Evolutionary conservation across 2,888 invertebrate genomes (phyloP), one percentile per base, ranked within the genome.

Genomic region (Cryptus viduatorius): DNA sequence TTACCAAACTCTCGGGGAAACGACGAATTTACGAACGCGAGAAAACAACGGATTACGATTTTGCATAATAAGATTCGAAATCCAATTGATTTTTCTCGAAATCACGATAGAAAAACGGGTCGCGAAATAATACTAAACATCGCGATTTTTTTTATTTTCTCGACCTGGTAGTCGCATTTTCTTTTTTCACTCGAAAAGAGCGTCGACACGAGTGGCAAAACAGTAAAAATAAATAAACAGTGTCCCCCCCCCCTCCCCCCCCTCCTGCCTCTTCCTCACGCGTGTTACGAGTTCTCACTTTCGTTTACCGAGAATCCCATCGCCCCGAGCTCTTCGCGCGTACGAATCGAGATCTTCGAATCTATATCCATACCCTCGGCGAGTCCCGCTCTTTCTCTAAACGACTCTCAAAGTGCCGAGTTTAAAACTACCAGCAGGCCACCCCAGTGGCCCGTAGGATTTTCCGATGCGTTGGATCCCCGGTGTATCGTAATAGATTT

Each of bases 401-500:
- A 29, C 16, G 31, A 8, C 37, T 53, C 19, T n/a, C 53, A 53
- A 29, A 53, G 29, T 8, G 53, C 50, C 8, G 44, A 46, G 44
- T n/a, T 61, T 75, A 46, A 14, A 31, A 48, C 31, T 19, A 31
- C 46, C 48, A 31, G 31, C 44, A 61, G 50, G 5, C 37, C 37
- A 29, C 12, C n/a, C 12, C 42, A 46, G 31, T 67, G 24, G 10
- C 14, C 42, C 29, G 16, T 31, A 67, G 67, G 67, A 56, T 42
- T 77, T 77, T 44, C 76, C 76, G 24, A 67, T 77, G 67, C 53
- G 67, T 77, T 48, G 50, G 53, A 77, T 31, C 65, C 76, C 24
- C 65, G 53, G 53, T 37, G 76, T 77, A 77, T 67, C 76, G 42
- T 77, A 77, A 77, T 77, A 77, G 76, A 77, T 19, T 73, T 31